phyloP scores from a whole-genome alignment of 2,888 invertebrate genomes.

The Harpalus rufipes region DNA sequence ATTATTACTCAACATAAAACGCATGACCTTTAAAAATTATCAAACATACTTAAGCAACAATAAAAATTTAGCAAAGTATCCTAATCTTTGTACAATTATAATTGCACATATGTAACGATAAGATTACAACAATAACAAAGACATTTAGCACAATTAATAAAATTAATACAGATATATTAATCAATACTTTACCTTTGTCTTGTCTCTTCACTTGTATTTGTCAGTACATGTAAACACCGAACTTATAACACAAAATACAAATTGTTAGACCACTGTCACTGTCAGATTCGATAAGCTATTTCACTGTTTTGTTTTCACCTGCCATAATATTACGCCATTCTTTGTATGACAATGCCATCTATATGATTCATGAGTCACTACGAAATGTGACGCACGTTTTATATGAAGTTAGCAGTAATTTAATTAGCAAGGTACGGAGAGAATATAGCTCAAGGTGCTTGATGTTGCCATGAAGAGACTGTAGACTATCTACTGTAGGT shows the following conservation, averaged over 20 bases:
- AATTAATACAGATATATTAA: slow-evolving; percentile 11
- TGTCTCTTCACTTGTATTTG: slow-evolving; percentile 35
- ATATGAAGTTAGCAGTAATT: not conserved
- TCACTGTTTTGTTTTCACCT: slow-evolving; percentile 64
- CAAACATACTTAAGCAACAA: not conserved
- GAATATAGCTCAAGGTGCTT: not conserved
- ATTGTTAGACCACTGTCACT: not conserved
- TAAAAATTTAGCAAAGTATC: not conserved
- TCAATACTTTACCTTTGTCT: slow-evolving; percentile 50
- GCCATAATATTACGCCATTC: slow-evolving; percentile 65
- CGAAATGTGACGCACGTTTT: not conserved
- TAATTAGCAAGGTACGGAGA: not conserved
- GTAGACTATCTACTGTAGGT: too few relatives aligned
- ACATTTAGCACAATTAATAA: slow-evolving; percentile 29
- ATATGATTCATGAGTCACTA: not conserved
- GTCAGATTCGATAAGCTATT: not conserved
- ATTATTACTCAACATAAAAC: not conserved
- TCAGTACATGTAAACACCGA: slow-evolving; percentile 36
- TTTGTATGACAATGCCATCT: slow-evolving; percentile 53
- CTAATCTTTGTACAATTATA: not conserved
- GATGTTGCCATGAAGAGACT: too few relatives aligned
- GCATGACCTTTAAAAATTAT: not conserved
- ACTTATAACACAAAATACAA: not conserved
- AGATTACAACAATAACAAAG: slow-evolving; percentile 42
- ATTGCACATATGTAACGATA: slow-evolving; percentile 17